A percentile compares a stretch with the other conserved stretches of the same genome.
These are phyloP conservation scores for Crambe crambe DNA, from an alignment of 37 sponge, comb jelly and placozoan genomes.

Conservation along the genomic window DNA sequence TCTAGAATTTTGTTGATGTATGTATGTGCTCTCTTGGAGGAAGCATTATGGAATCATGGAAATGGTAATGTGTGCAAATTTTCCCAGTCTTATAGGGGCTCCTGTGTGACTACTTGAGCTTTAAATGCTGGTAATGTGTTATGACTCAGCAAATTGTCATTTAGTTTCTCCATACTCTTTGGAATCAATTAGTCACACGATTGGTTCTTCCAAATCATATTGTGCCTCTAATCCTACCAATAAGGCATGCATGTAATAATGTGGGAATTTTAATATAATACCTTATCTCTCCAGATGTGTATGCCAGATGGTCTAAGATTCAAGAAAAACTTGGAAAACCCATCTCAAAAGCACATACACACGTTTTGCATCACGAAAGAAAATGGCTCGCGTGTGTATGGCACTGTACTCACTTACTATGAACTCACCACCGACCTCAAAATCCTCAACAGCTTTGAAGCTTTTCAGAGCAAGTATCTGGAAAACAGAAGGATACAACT, in stretches of 20 bases:
- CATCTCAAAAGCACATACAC: constrained; percentile 55
- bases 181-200: no score
- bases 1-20: no score
- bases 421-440: constrained; percentile 40
- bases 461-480: constrained; percentile 40
- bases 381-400: constrained; percentile 75
- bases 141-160: no score
- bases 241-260: not conserved
- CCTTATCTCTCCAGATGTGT: constrained; percentile 61
- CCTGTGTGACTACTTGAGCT: no score
- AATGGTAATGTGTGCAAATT: no score
- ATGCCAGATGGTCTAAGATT: constrained; percentile 78
- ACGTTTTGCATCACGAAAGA: constrained; percentile 86
- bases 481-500: not conserved
- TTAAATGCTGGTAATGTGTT: no score
- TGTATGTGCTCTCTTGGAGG: no score
- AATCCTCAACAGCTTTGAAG: constrained; percentile 40
- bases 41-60: no score
- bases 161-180: no score
- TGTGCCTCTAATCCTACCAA: not conserved
- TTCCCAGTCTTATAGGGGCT: no score
- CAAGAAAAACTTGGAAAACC: constrained; percentile 40
- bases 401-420: constrained; percentile 68
- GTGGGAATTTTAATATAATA: no score
- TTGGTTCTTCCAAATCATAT: not conserved